Conservation (phyloP, 2,888 invertebrate genomes). For the Tetranychus truncatus region DNA sequence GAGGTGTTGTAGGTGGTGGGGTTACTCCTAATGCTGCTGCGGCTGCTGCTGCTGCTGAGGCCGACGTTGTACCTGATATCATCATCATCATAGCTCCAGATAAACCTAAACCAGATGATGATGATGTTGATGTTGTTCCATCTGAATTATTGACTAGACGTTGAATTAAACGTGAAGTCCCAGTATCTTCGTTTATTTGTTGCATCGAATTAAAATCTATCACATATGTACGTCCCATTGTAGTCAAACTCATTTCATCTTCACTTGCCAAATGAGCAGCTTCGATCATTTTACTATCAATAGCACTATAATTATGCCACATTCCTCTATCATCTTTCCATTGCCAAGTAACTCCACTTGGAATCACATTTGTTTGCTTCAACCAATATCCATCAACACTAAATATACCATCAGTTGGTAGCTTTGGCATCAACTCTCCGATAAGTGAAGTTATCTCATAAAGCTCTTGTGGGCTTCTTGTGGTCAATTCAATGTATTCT, state of each 20-base stretch:
- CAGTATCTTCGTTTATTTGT: conserved; percentile 94
- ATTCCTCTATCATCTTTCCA: conserved; percentile 84
- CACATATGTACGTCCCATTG: conserved; percentile 79
- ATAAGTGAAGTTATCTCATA: conserved; percentile 93
- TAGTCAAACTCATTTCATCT: conserved; percentile 80
- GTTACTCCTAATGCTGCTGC: not conserved
- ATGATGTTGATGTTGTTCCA: conserved; percentile 17
- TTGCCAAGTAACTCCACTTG: conserved; percentile 77
- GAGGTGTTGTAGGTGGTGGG: not conserved
- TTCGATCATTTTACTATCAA: conserved; percentile 84
- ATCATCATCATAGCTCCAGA: not conserved
- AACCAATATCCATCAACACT: conserved; percentile 64
- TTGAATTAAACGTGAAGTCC: conserved; percentile 78
- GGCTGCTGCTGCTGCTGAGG: not conserved
- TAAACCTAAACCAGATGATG: conserved; percentile 24
- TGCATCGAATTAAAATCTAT: conserved; percentile 94
- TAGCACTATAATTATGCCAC: conserved; percentile 77
- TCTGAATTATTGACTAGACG: conserved; percentile 40
- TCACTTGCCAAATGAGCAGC: conserved; percentile 79
- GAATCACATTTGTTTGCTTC: conserved; percentile 38
- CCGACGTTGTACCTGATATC: not conserved
- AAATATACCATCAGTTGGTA: conserved; percentile 88
- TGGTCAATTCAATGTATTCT: conserved; percentile 47
- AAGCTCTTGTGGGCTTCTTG: conserved; percentile 81
- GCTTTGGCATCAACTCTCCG: conserved; percentile 86